These are phyloP conservation scores for Atherix ibis DNA, from an alignment of 2,888 invertebrate species.

Conservation along the genomic window DNA sequence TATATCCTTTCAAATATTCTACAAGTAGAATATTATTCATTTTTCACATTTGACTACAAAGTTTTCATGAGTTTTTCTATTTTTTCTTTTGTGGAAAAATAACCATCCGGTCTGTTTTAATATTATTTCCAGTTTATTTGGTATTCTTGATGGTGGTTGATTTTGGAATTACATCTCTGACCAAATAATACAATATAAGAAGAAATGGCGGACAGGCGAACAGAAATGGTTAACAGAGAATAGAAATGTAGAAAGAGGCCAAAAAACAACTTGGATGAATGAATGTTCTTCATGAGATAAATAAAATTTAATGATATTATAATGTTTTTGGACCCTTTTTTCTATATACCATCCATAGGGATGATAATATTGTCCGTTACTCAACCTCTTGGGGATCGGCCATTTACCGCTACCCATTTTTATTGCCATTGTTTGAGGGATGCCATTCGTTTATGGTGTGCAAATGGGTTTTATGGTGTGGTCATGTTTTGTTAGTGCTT, in stretches of 20 bases:
- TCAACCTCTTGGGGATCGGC: not conserved
- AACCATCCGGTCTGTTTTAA: no score
- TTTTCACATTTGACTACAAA: no score
- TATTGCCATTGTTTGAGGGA: conserved; percentile 6
- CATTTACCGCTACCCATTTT: not conserved
- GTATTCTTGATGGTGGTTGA: no score
- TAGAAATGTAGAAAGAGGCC: no score
- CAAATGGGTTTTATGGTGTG: conserved; percentile 12
- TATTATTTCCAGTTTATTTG: no score
- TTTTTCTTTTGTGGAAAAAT: no score
- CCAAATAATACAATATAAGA: conserved; percentile 6
- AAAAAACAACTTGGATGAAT: no score
- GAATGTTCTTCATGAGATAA: conserved; percentile 8
- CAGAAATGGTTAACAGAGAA: no score
- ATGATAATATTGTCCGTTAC: not conserved
- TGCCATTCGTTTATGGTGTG: conserved; percentile 7
- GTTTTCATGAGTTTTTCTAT: no score
- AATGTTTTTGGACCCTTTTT: conserved; percentile 7
- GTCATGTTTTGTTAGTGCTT: conserved; percentile 9
- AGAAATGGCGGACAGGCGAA: no score
- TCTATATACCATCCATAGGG: not conserved
- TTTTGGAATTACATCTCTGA: conserved; percentile 3
- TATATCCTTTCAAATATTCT: no score
- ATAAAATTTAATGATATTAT: conserved; percentile 13
- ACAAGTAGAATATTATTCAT: no score